Conservation (phyloP, 1,140 invertebrate genomes). For the Drosophila athabasca region DNA sequence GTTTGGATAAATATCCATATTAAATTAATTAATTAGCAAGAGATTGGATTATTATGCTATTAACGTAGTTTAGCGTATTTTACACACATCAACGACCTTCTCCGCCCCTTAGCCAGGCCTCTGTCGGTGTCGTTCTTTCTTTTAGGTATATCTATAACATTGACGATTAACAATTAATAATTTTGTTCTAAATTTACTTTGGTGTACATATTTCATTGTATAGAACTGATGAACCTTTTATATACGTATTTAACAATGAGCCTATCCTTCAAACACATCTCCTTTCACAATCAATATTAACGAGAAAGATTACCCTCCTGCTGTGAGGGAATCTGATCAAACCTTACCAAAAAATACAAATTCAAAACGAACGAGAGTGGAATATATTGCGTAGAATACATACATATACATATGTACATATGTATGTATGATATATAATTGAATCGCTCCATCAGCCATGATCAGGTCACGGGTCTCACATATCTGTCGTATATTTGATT, state of each 20-base stretch:
- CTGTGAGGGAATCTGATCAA: conserved; percentile 4
- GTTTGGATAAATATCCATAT: too few species aligned
- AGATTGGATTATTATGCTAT: too few species aligned
- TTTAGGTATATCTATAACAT: conserved; percentile 59
- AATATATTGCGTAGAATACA: neutral
- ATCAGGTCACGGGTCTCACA: conserved; percentile 60
- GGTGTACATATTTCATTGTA: conserved; percentile 32
- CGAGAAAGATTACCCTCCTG: conserved; percentile 31
- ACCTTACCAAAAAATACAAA: neutral
- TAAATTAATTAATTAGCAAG: too few species aligned
- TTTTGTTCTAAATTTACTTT: conserved; percentile 13
- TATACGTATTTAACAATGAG: conserved; percentile 38
- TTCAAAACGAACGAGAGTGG: too few species aligned
- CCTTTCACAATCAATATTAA: conserved; percentile 15
- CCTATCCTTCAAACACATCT: conserved; percentile 18
- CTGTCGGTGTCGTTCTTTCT: conserved; percentile 49
- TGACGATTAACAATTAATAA: conserved; percentile 62
- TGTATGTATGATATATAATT: conserved; percentile 22
- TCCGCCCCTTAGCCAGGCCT: too few species aligned
- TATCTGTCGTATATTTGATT: conserved; percentile 53
- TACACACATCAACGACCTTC: too few species aligned
- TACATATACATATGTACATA: too few species aligned
- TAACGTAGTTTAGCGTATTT: too few species aligned
- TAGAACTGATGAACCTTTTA: conserved; percentile 30
- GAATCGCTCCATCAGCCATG: conserved; percentile 12